Evolutionary conservation across 1,140 invertebrate genomes (phyloP).

Genomic region (Doryteuthis pealeii): DNA sequence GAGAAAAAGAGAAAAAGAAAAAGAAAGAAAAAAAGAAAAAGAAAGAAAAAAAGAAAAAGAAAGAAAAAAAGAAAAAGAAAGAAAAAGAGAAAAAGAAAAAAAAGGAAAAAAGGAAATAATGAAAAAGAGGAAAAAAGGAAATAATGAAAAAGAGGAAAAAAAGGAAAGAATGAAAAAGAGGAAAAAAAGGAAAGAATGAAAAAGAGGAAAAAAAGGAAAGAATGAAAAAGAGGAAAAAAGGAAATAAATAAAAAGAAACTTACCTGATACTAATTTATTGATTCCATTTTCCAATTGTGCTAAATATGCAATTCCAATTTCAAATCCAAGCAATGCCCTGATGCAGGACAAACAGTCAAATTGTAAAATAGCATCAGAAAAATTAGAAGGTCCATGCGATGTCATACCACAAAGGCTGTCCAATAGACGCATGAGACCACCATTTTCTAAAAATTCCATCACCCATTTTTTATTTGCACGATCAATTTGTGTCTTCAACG

Average conservation of each 20-base stretch:
- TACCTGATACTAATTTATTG: constrained; percentile 38
- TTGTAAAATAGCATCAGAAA: constrained; percentile 45
- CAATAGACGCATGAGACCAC: constrained; percentile 39
- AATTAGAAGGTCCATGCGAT: constrained; percentile 33
- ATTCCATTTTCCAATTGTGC: constrained; percentile 22
- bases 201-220: neutral
- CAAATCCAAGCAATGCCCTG: constrained; percentile 36
- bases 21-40: too few relatives aligned
- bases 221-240: neutral
- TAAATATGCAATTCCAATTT: constrained; percentile 33
- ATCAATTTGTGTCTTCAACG: constrained; percentile 35
- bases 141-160: too few relatives aligned
- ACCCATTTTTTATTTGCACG: constrained; percentile 34
- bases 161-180: too few relatives aligned
- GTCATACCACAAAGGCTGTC: constrained; percentile 42
- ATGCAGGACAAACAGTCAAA: constrained; percentile 46
- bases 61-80: too few relatives aligned
- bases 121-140: too few relatives aligned
- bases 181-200: too few relatives aligned
- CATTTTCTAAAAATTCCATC: constrained; percentile 39
- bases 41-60: too few relatives aligned
- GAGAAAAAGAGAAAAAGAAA: too few relatives aligned
- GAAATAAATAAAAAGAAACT: neutral
- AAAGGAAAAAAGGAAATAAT: too few relatives aligned
- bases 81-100: too few relatives aligned